phyloP scores from a whole-genome alignment of 2,888 invertebrate species.

The Amphipoea oculea region DNA sequence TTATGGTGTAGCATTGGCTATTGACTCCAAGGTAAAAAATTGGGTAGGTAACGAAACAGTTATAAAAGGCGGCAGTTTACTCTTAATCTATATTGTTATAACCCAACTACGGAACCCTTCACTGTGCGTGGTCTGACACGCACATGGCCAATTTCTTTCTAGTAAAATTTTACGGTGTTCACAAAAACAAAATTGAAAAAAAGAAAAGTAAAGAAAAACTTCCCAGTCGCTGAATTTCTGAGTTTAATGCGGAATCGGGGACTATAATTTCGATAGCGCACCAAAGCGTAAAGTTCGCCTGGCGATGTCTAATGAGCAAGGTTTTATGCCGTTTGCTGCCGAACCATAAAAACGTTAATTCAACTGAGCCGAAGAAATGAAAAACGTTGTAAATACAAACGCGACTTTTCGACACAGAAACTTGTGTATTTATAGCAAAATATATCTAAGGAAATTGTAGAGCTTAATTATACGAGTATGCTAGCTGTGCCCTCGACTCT shows the following conservation, averaged over 20 bases:
- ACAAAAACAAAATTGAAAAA: slow-evolving; percentile 39
- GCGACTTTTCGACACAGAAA: slow-evolving; percentile 58
- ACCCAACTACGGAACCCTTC: neutral
- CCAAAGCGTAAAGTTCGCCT: slow-evolving; percentile 69
- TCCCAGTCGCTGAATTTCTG: slow-evolving; percentile 54
- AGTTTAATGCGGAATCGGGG: slow-evolving; percentile 68
- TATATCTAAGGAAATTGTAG: slow-evolving; percentile 28
- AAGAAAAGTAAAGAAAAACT: slow-evolving; percentile 34
- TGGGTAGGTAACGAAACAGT: no score
- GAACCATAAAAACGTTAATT: slow-evolving; percentile 86
- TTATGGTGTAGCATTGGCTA: no score
- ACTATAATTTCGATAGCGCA: slow-evolving; percentile 74
- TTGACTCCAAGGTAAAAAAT: no score
- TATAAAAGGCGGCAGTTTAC: no score
- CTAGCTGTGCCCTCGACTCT: neutral
- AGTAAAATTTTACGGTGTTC: slow-evolving; percentile 19
- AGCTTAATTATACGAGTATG: slow-evolving; percentile 13
- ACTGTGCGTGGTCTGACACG: neutral
- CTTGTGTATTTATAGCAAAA: slow-evolving; percentile 41
- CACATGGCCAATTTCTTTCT: neutral
- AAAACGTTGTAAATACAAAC: slow-evolving; percentile 78
- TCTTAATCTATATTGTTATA: no score
- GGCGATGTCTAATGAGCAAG: slow-evolving; percentile 77
- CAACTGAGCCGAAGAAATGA: slow-evolving; percentile 74
- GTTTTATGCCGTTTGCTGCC: slow-evolving; percentile 77